Percentiles rank a stretch among this genome's conserved stretches.
Evolutionary conservation across 2,113 vertebrate species (phyloP).

Genomic region (Leucosticte australis): DNA sequence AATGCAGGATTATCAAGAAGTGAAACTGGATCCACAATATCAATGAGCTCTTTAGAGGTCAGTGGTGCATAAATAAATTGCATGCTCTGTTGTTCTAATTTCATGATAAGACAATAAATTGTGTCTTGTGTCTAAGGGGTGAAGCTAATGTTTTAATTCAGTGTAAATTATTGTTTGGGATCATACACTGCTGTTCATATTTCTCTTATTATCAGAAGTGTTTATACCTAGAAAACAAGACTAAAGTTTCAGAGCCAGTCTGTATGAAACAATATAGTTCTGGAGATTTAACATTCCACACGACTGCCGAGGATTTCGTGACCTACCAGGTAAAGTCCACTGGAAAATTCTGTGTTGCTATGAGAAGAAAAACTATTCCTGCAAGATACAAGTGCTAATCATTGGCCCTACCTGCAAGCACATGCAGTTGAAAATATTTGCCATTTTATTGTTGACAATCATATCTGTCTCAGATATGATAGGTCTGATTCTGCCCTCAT

Average conservation of each 20-base stretch:
- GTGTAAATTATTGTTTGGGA: constrained; percentile 10
- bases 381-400: not conserved
- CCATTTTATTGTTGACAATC: not conserved
- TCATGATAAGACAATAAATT: not conserved
- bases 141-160: constrained; percentile 16
- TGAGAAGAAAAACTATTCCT: constrained; percentile 3
- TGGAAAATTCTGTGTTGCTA: not conserved
- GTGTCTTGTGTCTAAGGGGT: not conserved
- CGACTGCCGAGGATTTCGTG: not conserved
- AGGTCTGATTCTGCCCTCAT: not conserved
- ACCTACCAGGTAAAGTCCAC: constrained; percentile 6
- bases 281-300: constrained; percentile 9
- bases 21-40: constrained; percentile 98
- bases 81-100: not conserved
- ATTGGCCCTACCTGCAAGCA: not conserved
- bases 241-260: constrained; percentile 34
- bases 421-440: not conserved
- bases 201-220: constrained; percentile 22
- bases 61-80: constrained; percentile 48
- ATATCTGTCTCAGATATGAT: not conserved
- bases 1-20: constrained; percentile 89
- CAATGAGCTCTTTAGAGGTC: constrained; percentile 99
- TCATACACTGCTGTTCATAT: constrained; percentile 7
- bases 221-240: constrained; percentile 45
- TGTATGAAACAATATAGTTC: constrained; percentile 10